Percentiles rank a stretch among this genome's conserved stretches.
These are phyloP conservation scores for Elachura formosa DNA, from an alignment of 2,113 vertebrate genomes.

Conservation along the genomic window DNA sequence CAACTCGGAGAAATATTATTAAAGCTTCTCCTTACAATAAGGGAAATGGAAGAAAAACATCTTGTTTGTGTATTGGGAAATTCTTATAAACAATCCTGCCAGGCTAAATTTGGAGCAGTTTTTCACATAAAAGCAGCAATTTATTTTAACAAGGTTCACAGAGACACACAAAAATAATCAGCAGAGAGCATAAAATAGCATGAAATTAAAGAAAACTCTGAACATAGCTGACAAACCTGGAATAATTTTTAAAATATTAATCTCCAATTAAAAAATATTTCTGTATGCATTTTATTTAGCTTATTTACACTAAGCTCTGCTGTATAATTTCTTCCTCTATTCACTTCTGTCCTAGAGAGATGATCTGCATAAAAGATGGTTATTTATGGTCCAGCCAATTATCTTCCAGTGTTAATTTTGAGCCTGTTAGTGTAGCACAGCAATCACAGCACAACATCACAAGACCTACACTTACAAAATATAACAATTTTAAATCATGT, in stretches of 20 bases:
- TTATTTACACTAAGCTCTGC: not conserved
- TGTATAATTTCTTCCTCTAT: not conserved
- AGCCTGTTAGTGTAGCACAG: not conserved
- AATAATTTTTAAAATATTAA: not conserved
- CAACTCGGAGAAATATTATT: not conserved
- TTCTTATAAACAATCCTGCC: not conserved
- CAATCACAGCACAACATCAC: not conserved
- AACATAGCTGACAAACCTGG: not conserved
- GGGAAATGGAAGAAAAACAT: not conserved
- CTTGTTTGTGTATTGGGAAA: not conserved
- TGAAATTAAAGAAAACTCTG: conserved; percentile 13
- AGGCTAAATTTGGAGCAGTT: not conserved
- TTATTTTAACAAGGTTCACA: conserved; percentile 49
- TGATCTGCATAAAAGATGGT: not conserved
- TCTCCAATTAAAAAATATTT: not conserved
- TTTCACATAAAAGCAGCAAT: conserved; percentile 42
- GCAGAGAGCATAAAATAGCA: conserved; percentile 7
- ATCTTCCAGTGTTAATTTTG: not conserved
- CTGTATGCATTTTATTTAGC: not conserved
- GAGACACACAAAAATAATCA: conserved; percentile 29
- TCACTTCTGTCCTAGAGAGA: not conserved
- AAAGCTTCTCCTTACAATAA: not conserved
- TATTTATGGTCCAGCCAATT: not conserved
- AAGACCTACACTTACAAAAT: not conserved
- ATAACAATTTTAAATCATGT: not conserved